Evolutionary conservation across 2,113 vertebrate genomes (phyloP), one percentile per base, ranked within the genome.

Genomic region (Thamnophis sirtalis): DNA sequence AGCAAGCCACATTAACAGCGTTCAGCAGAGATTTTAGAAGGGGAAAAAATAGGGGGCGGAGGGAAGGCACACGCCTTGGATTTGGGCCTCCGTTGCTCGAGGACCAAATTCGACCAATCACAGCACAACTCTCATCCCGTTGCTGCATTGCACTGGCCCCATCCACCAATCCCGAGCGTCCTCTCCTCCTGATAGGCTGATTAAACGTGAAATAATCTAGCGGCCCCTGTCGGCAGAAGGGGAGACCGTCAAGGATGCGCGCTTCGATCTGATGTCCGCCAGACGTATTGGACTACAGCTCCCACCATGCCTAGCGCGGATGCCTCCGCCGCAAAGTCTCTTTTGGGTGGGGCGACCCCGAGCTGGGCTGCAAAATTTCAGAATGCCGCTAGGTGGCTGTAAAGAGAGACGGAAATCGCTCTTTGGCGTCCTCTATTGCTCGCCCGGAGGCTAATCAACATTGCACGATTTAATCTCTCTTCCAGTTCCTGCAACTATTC

Each of bases 161-260:
- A 2, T 4, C 1, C 4, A 4, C 95, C 96, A 96, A 95, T 96
- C 91, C 28, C 5, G n/a, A 10, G 1, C n/a, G 3, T 7, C 33
- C 10, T 96, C 90, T 94, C 63, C 5, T 51, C 28, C 15, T n/a
- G 43, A 28, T 22, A 4, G 92, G 91, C 43, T 48, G 33, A 13
- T 5, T 19, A 54, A 73, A 26, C 13, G n/a, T 38, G 55, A 24
- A 33, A 10, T 6, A 6, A 24, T 4, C 2, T 1, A 56, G 68
- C 48, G 68, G 48, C 87, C 68, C 54, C 87, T 85, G 28, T 5
- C 88, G 91, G 68, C 11, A 21, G 26, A 55, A 33, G 3, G 58
- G 28, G 15, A 60, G 33, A 22, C 2, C 10, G 2, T 24, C 3
- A 8, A 8, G 17, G 9, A 17, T 5, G 33, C 17, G 73, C 73